A percentile compares a stretch with the other conserved stretches of the same genome.
These are phyloP conservation scores for Gortyna flavago DNA, from an alignment of 2,888 invertebrate genomes.

Conservation along the genomic window DNA sequence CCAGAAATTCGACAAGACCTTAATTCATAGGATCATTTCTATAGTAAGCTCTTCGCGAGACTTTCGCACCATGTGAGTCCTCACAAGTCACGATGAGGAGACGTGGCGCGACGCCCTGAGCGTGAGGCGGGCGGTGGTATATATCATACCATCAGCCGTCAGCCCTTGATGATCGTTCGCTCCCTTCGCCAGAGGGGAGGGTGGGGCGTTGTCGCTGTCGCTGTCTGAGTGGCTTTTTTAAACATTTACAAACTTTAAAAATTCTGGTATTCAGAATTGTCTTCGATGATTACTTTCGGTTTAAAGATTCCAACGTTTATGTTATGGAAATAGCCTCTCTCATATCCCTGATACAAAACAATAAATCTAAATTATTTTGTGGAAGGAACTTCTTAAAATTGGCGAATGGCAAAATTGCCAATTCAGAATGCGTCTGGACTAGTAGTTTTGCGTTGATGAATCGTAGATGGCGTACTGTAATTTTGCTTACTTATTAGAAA, in stretches of 20 bases:
- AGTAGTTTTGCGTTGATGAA: not conserved
- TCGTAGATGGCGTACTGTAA: not conserved
- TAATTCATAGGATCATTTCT: conserved; percentile 49
- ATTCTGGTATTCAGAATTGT: too few relatives aligned
- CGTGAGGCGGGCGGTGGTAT: conserved; percentile 54
- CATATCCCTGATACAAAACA: too few relatives aligned
- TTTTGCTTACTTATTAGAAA: not conserved
- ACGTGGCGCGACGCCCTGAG: conserved; percentile 50
- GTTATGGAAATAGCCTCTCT: too few relatives aligned
- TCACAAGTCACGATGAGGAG: conserved; percentile 23
- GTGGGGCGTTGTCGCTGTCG: conserved; percentile 53
- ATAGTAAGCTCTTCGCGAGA: conserved; percentile 3
- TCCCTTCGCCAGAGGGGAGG: conserved; percentile 23
- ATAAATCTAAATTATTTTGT: too few relatives aligned
- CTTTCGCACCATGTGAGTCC: conserved; percentile 4
- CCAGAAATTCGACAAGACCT: conserved; percentile 6
- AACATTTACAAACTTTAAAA: too few relatives aligned
- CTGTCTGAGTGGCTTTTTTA: conserved; percentile 21
- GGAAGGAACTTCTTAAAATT: not conserved
- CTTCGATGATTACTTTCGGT: too few relatives aligned
- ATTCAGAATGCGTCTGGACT: not conserved
- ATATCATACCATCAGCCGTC: not conserved
- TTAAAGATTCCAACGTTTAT: too few relatives aligned
- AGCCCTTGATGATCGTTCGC: conserved; percentile 48
- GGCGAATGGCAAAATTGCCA: not conserved